Conservation (phyloP, 2,888 invertebrate species). For the Trypoxylon attenuatum region DNA sequence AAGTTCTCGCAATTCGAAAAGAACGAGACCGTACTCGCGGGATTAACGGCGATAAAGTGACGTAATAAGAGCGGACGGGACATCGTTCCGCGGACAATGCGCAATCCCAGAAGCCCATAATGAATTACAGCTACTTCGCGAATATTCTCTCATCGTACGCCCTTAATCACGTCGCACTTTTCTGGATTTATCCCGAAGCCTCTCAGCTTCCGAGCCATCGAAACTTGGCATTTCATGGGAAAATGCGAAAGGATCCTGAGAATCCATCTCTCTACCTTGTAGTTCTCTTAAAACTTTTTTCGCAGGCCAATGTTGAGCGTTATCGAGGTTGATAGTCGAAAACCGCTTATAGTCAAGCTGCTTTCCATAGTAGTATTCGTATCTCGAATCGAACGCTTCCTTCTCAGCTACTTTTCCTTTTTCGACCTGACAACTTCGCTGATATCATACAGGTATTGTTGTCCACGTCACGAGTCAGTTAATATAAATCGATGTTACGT, state of each 20-base stretch:
- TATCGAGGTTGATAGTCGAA: background rate
- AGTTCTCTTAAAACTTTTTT: no score
- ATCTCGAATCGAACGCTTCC: background rate
- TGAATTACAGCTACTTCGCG: conserved; percentile 31
- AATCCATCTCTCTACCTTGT: no score
- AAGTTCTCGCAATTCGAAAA: conserved; percentile 8
- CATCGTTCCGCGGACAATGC: conserved; percentile 28
- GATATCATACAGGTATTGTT: conserved; percentile 3
- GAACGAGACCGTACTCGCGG: conserved; percentile 21
- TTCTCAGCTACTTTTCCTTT: background rate
- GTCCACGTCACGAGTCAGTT: no score
- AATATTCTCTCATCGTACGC: conserved; percentile 25
- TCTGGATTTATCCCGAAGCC: conserved; percentile 14
- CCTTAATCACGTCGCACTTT: conserved; percentile 13
- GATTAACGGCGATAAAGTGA: conserved; percentile 40
- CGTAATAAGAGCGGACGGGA: conserved; percentile 32
- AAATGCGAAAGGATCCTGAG: no score
- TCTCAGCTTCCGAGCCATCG: background rate
- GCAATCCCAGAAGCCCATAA: conserved; percentile 30
- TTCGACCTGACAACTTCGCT: conserved; percentile 9
- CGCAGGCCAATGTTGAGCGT: no score
- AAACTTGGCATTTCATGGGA: no score
- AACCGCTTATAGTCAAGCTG: conserved; percentile 3
- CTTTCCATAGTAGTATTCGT: background rate
- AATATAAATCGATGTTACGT: no score